Evolutionary conservation across 2,888 invertebrate species (phyloP).

Genomic region (Gari tellinella): DNA sequence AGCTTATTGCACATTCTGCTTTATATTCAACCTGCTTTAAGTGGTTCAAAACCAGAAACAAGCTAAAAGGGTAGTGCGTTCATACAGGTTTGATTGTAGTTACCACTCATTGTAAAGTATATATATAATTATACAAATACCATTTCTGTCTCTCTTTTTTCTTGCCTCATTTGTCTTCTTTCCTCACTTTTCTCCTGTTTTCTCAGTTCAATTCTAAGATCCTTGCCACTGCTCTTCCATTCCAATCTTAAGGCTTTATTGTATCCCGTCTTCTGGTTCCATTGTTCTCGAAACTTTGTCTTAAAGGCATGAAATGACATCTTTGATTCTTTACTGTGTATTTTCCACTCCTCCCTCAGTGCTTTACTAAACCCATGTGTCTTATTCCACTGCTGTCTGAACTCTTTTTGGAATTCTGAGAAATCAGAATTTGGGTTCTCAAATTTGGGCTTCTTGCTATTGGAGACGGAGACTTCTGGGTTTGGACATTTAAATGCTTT

Average conservation of each 20-base stretch:
- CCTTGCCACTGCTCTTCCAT: no score
- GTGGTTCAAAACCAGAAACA: no score
- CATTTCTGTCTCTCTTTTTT: slow-evolving; percentile 59
- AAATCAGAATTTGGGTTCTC: slow-evolving; percentile 24
- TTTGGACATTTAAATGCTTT: slow-evolving; percentile 92
- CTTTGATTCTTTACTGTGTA: background rate
- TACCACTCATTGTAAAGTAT: background rate
- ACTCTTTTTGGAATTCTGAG: no score
- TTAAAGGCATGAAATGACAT: background rate
- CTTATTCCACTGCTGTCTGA: no score
- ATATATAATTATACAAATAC: slow-evolving; percentile 25
- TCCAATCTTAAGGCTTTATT: no score
- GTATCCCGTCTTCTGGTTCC: background rate
- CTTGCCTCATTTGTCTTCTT: slow-evolving; percentile 67
- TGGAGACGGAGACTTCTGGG: slow-evolving; percentile 23
- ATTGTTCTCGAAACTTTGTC: slow-evolving; percentile 4
- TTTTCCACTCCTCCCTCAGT: background rate
- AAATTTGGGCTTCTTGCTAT: background rate
- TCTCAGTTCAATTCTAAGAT: slow-evolving; percentile 29
- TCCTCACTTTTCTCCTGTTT: slow-evolving; percentile 70
- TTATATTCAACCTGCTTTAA: background rate
- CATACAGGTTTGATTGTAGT: background rate
- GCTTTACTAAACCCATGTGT: background rate
- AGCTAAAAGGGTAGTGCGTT: background rate
- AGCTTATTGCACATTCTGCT: background rate